Percentiles rank a stretch among this genome's conserved stretches.
Conservation (phyloP, 2,113 vertebrate species). For the Rhinoderma darwinii region DNA sequence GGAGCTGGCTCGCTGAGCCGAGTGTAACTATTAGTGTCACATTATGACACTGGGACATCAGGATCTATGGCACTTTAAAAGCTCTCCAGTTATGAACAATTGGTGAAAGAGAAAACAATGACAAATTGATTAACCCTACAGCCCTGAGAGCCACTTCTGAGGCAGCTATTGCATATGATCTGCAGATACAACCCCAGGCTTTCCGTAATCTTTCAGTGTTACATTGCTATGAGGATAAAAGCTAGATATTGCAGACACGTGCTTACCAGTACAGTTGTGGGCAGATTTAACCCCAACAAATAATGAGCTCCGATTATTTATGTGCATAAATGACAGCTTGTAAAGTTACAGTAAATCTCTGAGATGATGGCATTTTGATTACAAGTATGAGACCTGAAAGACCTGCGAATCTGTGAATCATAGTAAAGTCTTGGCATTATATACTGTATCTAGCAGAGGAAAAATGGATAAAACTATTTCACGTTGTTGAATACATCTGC, state of each 20-base stretch:
- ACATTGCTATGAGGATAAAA: constrained; percentile 70
- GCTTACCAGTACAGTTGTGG: constrained; percentile 18
- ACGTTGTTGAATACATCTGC: constrained; percentile 19
- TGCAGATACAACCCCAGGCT: constrained; percentile 49
- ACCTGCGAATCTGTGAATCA: constrained; percentile 28
- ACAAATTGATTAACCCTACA: constrained; percentile 77
- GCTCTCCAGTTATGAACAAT: constrained; percentile 82
- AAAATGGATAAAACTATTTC: neutral
- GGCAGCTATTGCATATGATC: constrained; percentile 67
- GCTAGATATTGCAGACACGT: constrained; percentile 26
- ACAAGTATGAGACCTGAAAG: constrained; percentile 12
- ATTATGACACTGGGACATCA: constrained; percentile 81
- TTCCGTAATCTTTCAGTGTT: neutral
- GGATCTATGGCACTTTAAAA: constrained; percentile 84
- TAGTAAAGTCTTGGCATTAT: constrained; percentile 12
- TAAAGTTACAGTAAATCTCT: constrained; percentile 13
- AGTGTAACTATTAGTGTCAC: constrained; percentile 80
- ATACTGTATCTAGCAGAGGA: constrained; percentile 1
- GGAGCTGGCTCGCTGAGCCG: constrained; percentile 73
- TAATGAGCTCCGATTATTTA: constrained; percentile 6
- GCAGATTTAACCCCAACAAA: constrained; percentile 13
- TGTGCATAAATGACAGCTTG: constrained; percentile 18
- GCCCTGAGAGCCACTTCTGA: constrained; percentile 45
- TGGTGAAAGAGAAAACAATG: constrained; percentile 82
- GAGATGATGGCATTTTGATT: constrained; percentile 20